Percentiles rank a stretch among this genome's conserved stretches.
phyloP scores from a whole-genome alignment of 1,140 invertebrate genomes.

The Rhysida immarginata region DNA sequence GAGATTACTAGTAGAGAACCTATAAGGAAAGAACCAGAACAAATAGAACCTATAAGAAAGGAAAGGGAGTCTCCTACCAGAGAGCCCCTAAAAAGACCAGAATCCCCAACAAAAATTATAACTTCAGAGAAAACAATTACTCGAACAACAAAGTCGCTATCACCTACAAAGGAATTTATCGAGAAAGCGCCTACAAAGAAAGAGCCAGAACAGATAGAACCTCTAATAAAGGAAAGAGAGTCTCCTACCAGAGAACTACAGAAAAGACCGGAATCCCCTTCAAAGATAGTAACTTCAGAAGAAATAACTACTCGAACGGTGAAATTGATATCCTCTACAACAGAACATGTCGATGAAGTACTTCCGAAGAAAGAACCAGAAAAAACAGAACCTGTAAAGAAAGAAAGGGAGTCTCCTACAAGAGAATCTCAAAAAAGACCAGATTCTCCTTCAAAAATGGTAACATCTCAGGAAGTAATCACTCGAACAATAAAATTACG shows the following conservation, averaged over 20 bases:
- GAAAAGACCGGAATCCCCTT: too few species aligned
- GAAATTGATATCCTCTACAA: background rate
- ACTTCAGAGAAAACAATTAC: background rate
- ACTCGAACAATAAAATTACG: too few species aligned
- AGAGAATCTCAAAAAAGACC: background rate
- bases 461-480: too few species aligned
- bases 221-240: too few species aligned
- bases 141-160: background rate
- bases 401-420: background rate
- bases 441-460: background rate
- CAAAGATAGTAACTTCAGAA: too few species aligned
- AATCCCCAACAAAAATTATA: background rate
- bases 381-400: background rate
- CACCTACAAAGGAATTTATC: background rate
- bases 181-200: too few species aligned
- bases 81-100: too few species aligned
- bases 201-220: too few species aligned
- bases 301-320: background rate
- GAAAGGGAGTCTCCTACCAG: too few species aligned
- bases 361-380: background rate
- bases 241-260: too few species aligned
- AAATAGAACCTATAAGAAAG: background rate
- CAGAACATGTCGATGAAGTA: background rate
- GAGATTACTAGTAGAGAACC: background rate
- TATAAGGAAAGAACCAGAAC: background rate